Evolutionary conservation across 2,797 vertebrate genomes (phyloP), one percentile per base, ranked within the genome.

Genomic region (Etheostoma perlongum): DNA sequence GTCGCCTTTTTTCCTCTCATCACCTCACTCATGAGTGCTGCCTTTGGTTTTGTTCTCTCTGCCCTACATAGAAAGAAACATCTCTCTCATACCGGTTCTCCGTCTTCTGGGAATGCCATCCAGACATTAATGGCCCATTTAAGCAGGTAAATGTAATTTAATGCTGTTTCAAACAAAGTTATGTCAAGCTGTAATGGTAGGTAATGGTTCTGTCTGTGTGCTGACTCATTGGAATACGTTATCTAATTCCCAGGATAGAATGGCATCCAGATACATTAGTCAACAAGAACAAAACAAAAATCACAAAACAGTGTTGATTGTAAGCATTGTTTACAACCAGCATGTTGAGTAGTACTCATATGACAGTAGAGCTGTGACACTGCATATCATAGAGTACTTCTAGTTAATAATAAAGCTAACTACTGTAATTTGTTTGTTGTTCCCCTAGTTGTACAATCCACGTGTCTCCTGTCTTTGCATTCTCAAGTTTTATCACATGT

Each of bases 91-190:
- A 25, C 27, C 19, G 1, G 51, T 76, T 61, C 55, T 86, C 73
- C 69, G 73, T 90, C 87, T 82, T 78, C 73, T 65, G 63, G 75
- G 79, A 87, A 88, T 77, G 64, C 76, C 55, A 27, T 30, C 62
- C 72, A 69, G 85, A 89, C 87, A 86, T 69, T 87, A 87, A 91
- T 88, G 75, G 88, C 36, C 87, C 76, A 76, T 87, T 91, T 82
- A 86, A 66, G 79, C 61, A 83, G 67, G 77, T 84, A 79, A 88
- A 93, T 93, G 82, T 67, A 78, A 88, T 89, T 84, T 75, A 36
- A 64, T 82, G 54, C 72, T n/a, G 67, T 81, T 91, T 85, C 42
- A 91, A 92, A 91, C 85, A 67, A 86, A 78, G 86, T 90, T 86
- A 89, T 69, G 80, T 86, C 78, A 72, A 79, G 76, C 76, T 86